phyloP scores from a whole-genome alignment of 2,888 invertebrate genomes.

The Julus scanicus region DNA sequence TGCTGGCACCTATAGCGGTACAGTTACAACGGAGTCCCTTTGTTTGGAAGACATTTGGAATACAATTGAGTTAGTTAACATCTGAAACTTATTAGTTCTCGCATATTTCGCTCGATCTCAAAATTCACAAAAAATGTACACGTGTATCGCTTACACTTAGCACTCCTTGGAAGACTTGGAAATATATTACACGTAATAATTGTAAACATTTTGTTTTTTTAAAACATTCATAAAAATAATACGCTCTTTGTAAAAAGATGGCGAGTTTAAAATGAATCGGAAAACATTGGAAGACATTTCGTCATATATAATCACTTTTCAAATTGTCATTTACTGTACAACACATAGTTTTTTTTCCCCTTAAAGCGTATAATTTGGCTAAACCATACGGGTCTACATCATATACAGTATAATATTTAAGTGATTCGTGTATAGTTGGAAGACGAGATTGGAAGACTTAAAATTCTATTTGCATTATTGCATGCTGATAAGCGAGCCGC shows the following conservation, averaged over 20 bases:
- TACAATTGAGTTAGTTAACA: not conserved
- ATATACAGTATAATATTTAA: conserved; percentile 15
- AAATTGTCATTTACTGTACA: conserved; percentile 30
- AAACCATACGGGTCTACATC: not conserved
- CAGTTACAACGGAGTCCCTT: not conserved
- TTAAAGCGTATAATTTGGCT: conserved; percentile 7
- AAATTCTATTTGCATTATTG: conserved; percentile 50
- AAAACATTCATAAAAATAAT: conserved; percentile 32
- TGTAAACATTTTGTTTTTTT: conserved; percentile 23
- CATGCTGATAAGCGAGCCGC: conserved; percentile 41
- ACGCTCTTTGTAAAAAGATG: conserved; percentile 31
- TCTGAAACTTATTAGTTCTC: not conserved
- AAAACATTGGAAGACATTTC: conserved; percentile 30
- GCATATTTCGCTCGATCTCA: not conserved
- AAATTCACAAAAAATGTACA: conserved; percentile 21
- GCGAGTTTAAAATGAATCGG: conserved; percentile 18
- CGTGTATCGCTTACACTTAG: not conserved
- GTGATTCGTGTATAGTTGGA: conserved; percentile 46
- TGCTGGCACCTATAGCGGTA: not conserved
- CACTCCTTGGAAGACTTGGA: not conserved
- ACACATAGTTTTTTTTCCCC: not conserved
- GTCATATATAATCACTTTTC: conserved; percentile 11
- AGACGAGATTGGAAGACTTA: conserved; percentile 50
- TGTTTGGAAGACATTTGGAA: not conserved
- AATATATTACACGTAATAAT: conserved; percentile 27